These are phyloP conservation scores for Conus canariensis DNA, from an alignment of 2,888 invertebrate species.

Conservation along the genomic window DNA sequence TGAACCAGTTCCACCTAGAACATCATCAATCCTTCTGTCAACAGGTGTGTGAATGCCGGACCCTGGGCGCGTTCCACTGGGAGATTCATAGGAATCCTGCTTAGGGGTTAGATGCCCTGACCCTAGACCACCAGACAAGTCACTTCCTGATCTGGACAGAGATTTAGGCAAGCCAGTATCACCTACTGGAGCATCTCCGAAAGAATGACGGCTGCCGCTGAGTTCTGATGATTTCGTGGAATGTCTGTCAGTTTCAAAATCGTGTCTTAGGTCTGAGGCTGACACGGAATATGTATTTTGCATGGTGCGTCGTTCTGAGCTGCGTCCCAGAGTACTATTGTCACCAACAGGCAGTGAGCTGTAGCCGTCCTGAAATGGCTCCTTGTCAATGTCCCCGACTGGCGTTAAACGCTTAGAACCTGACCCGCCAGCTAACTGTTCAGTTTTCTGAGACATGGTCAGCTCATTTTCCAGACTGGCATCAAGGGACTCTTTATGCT, in stretches of 20 bases:
- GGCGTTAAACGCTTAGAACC: slow-evolving; percentile 60
- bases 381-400: slow-evolving; percentile 63
- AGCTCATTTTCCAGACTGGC: slow-evolving; percentile 45
- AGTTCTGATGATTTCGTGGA: slow-evolving; percentile 28
- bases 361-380: slow-evolving; percentile 60
- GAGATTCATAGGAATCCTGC: slow-evolving; percentile 33
- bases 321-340: slow-evolving; percentile 46
- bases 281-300: slow-evolving; percentile 10
- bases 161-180: not conserved
- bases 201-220: slow-evolving; percentile 21
- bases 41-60: slow-evolving; percentile 15
- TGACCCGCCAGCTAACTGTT: slow-evolving; percentile 51
- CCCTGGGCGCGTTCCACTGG: slow-evolving; percentile 14
- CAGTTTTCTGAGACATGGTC: slow-evolving; percentile 45
- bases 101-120: slow-evolving; percentile 39
- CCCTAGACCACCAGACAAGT: slow-evolving; percentile 33
- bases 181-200: not conserved
- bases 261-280: slow-evolving; percentile 27
- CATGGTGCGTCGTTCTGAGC: slow-evolving; percentile 53
- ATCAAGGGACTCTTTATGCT: slow-evolving; percentile 49
- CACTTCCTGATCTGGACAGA: slow-evolving; percentile 40
- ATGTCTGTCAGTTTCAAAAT: slow-evolving; percentile 13
- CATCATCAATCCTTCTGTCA: slow-evolving; percentile 36
- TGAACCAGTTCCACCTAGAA: slow-evolving; percentile 16
- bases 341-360: slow-evolving; percentile 33